Evolutionary conservation across 2,797 vertebrate species (phyloP), one percentile per base, ranked within the genome.

Genomic region (Intellagama lesueurii): DNA sequence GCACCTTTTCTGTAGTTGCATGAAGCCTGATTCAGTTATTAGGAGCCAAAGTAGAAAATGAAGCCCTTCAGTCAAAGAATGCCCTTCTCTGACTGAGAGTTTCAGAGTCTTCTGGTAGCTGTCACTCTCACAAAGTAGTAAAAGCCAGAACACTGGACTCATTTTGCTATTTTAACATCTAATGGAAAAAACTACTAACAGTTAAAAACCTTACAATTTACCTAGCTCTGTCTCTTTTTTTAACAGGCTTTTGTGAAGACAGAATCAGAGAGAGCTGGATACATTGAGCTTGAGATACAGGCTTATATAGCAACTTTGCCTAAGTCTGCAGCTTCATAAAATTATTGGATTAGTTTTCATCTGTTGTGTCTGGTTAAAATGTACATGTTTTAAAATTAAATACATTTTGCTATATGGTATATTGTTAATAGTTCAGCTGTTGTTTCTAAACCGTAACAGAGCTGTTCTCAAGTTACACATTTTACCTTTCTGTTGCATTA

Each of bases 201-300:
- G 22, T 47, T 72, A 49, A 85, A 69, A 73, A 30, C 17, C 3
- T 8, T 81, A 44, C 88, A n/a, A 73, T 8, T 3, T 83, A 1
- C 28, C 11, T 0, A 0, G 1, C 40, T 66, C 1, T 17, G 5
- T n/a, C 73, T 88, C n/a, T 89, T 87, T 89, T 91, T 73, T 16
- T 68, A 69, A 91, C 90, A 99, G 99, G 96, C 98, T 52, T 99
- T 98, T 91, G 96, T 96, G 84, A 97, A 98, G 96, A 98, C 96
- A 81, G 99, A 99, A 94, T 98, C 98, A 72, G 97, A 98, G 92
- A 98, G 94, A 91, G 97, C 97, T 26, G 97, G 98, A 73, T 98
- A 98, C 87, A 97, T 99, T 75, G 98, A 98, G 88, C 96, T 99
- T 91, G 98, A 98, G 77, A 96, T 99, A 80, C 98, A 99, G 90